phyloP scores from a whole-genome alignment of 2,113 vertebrate species.

The Cephalopholis sonnerati region DNA sequence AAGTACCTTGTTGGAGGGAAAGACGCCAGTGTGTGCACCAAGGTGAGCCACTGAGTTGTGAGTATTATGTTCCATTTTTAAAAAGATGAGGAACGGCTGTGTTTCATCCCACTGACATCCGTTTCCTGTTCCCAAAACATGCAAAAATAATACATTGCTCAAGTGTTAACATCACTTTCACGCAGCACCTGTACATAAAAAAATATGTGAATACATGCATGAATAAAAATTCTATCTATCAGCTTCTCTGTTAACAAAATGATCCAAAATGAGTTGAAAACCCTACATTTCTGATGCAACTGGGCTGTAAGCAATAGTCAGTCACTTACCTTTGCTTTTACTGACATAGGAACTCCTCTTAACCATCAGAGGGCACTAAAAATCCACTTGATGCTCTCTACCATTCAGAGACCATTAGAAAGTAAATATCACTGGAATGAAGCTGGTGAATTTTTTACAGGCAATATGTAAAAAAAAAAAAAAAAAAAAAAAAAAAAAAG shows the following conservation, averaged over 20 bases:
- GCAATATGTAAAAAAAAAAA: not conserved
- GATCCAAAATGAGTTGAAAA: conserved; percentile 34
- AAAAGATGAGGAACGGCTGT: not conserved
- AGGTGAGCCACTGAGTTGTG: not conserved
- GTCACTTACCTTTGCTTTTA: conserved; percentile 43
- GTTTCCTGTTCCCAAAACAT: not conserved
- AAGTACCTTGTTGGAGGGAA: conserved; percentile 30
- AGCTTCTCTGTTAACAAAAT: conserved; percentile 41
- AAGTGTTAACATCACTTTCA: not conserved
- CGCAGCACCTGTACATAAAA: conserved; percentile 8
- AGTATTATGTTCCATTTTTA: conserved; percentile 2
- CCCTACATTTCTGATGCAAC: conserved; percentile 59
- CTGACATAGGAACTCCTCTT: conserved; percentile 36
- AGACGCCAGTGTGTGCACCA: conserved; percentile 7
- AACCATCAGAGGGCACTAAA: conserved; percentile 81
- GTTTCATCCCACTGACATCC: not conserved
- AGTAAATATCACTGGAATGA: not conserved
- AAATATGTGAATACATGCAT: not conserved
- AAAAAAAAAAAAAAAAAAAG: not conserved
- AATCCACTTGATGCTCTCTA: conserved; percentile 64
- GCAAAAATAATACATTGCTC: not conserved
- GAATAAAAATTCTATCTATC: conserved; percentile 33
- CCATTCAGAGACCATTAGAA: not conserved
- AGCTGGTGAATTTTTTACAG: not conserved
- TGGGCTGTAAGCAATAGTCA: conserved; percentile 48